phyloP scores from a whole-genome alignment of 1,140 invertebrate species.

The Drusus annulatus region DNA sequence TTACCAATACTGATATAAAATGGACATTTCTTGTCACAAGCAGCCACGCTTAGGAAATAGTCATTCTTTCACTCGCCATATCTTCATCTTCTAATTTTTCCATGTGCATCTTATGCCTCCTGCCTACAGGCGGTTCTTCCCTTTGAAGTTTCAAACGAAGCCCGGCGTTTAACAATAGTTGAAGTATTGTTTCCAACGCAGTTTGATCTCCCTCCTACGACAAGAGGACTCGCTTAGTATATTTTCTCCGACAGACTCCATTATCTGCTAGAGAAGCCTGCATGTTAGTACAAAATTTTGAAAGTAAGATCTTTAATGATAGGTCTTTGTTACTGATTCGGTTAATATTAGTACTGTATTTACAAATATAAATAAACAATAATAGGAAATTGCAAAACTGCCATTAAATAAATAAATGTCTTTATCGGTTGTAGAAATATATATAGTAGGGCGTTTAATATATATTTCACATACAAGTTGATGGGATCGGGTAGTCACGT shows the following conservation, averaged over 20 bases:
- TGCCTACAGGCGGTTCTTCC: too few species aligned
- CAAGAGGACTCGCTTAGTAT: too few species aligned
- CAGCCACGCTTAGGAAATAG: too few species aligned
- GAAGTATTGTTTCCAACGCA: too few species aligned
- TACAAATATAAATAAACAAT: constrained; percentile 22
- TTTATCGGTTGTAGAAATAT: not conserved
- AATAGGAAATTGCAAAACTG: constrained; percentile 17
- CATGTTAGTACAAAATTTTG: constrained; percentile 39
- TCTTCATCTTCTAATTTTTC: too few species aligned
- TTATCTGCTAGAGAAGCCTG: constrained; percentile 28
- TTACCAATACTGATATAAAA: too few species aligned
- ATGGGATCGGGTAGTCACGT: not conserved
- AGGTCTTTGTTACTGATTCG: constrained; percentile 8
- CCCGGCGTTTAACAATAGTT: too few species aligned
- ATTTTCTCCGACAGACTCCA: not conserved
- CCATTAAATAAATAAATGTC: constrained; percentile 15
- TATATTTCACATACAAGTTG: not conserved
- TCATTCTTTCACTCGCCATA: too few species aligned
- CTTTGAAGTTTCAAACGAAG: too few species aligned
- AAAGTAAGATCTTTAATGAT: constrained; percentile 32
- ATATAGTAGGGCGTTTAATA: not conserved
- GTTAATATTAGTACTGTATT: constrained; percentile 3
- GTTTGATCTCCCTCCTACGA: too few species aligned
- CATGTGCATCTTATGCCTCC: too few species aligned
- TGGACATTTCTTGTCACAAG: too few species aligned